Base-by-base conservation (phyloP, 2,113 vertebrate species). In the Tychaedon coryphoeus region DNA sequence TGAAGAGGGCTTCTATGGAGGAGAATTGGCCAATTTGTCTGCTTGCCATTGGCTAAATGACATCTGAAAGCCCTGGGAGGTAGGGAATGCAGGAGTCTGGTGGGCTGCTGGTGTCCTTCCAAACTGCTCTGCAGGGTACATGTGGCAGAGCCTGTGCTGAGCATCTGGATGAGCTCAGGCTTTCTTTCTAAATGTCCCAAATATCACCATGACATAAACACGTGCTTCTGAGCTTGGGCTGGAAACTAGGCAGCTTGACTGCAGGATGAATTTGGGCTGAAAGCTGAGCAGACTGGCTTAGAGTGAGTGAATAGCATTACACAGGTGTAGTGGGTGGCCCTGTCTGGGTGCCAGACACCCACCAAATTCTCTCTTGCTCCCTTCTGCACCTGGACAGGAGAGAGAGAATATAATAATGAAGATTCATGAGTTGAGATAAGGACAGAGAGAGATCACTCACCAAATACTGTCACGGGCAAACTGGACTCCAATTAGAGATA, bases 131-230 rank as follows among this genome's bases (percentile, higher is more conserved):
- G 67, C 0, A 0, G 60, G 24, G 17, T 23, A 45, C 38, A 8
- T 22, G 58, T 62, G 62, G 53, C 91, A 91, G 62, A 88, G 51
- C 47, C 33, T 89, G 42, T 82, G 62, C 71, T 94, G 75, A 75
- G 57, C 38, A 26, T 78, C 71, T 71, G 80, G 31, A 66, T 3
- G 19, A 82, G 50, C 62, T 86, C 61, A 86, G 61, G 24, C 65
- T 88, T 88, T 85, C 45, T 51, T 47, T 70, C 47, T 51, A 34
- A 38, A 47, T 57, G 31, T 72, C 43, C 43, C 25, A 69, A 14
- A 54, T 86, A 56, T 54, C 75, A 78, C 51, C n/a, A 22, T 86
- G 62, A 45, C 53, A 79, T 84, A 69, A 76, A 65, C 10, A 36
- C 54, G 36, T 84, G 29, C 17, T 71, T 86, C 72, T 71, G 72